Base-by-base conservation (phyloP, 1,140 invertebrate species). In the Tetragonula clypearis region DNA sequence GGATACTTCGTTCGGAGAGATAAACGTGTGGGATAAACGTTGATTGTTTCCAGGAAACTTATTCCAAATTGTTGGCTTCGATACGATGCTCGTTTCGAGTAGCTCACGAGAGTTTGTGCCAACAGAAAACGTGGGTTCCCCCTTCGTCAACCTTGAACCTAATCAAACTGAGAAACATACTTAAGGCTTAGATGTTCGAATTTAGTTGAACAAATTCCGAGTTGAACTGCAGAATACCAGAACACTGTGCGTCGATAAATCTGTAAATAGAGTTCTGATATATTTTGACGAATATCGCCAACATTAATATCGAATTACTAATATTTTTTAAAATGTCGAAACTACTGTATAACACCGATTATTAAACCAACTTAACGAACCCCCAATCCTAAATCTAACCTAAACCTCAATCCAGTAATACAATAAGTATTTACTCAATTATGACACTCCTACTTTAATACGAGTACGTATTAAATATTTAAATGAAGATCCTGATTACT, bases 1-100 rank as follows among this genome's bases (percentile, higher is more conserved):
- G 19, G 11, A 21, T 3, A 30, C 35, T 21, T 53, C 8, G 23
- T 15, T 26, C n/a, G n/a, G 19, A 17, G 62, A 66, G 19, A 68
- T 66, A 30, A 30, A 30, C 26, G 65, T 69, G 78, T 79, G 78
- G 78, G 77, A 68, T 30, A 79, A 35, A 69, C 11, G 30, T 41
- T 69, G 49, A 79, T 69, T 56, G 78, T 79, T 55, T 41, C 65
- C 14, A n/a, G 53, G 78, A 79, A 26, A 26, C n/a, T 26, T 53
- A 15, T 79, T 60, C 15, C 23, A 15, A 49, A 49, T 49, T 30
- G 4, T 5, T 21, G n/a, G 53, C 8, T 56, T 53, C 49, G n/a
- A 68, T 26, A 21, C 9, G 17, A 68, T 19, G 19, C 9, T 35
- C 11, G 66, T 21, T n/a, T 30, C 66, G 30, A 35, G 66, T 2